Conservation (phyloP, 2,113 vertebrate genomes). For the Nothobranchius furzeri region DNA sequence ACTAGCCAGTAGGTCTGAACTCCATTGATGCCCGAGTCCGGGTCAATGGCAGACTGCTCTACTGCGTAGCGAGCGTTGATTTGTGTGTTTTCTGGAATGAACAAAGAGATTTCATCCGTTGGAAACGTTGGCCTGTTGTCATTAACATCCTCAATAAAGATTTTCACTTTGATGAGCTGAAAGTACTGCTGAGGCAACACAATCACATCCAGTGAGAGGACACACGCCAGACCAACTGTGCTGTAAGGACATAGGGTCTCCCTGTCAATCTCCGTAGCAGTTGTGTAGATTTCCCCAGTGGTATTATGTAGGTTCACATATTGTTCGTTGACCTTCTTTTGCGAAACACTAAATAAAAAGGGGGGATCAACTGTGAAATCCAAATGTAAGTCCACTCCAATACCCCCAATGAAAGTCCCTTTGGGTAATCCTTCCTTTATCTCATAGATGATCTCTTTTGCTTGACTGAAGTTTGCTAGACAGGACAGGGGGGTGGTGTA, state of each 20-base stretch:
- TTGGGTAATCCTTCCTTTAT: conserved; percentile 93
- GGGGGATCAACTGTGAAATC: conserved; percentile 77
- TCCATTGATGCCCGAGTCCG: conserved; percentile 84
- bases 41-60: conserved; percentile 92
- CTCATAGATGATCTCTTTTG: conserved; percentile 92
- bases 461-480: conserved; percentile 90
- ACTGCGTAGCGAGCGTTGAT: conserved; percentile 89
- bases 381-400: conserved; percentile 88
- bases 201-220: conserved; percentile 90
- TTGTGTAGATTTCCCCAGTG: conserved; percentile 90
- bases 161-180: conserved; percentile 92
- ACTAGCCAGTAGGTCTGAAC: conserved; percentile 94
- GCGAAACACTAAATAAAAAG: conserved; percentile 89
- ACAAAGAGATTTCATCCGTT: conserved; percentile 84
- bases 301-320: conserved; percentile 90
- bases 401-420: conserved; percentile 89
- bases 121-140: conserved; percentile 93
- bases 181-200: conserved; percentile 95
- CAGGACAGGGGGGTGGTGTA: conserved; percentile 86
- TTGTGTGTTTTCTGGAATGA: conserved; percentile 89
- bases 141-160: conserved; percentile 90
- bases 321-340: conserved; percentile 83
- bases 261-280: conserved; percentile 87
- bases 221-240: conserved; percentile 76
- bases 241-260: conserved; percentile 86